These are phyloP conservation scores for Myotis yumanensis DNA, from an alignment of 2,113 vertebrate genomes.

Conservation along the genomic window DNA sequence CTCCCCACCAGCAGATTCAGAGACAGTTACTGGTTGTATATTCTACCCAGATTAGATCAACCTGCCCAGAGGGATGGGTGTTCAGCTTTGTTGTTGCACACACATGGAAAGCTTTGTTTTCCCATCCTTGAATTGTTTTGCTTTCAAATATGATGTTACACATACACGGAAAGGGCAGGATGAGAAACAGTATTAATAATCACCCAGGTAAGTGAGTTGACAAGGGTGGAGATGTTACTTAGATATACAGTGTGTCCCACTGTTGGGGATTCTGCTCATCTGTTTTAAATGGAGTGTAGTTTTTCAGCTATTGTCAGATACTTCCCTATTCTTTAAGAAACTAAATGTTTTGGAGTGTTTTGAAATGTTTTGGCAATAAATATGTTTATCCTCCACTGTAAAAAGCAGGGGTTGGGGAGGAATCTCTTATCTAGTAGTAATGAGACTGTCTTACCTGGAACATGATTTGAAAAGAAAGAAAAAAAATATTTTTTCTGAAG, in stretches of 20 bases:
- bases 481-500: constrained; percentile 21
- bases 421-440: constrained; percentile 56
- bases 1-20: background rate
- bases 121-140: background rate
- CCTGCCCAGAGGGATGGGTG: background rate
- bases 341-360: constrained; percentile 79
- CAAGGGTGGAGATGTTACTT: too few relatives aligned
- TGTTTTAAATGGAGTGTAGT: constrained; percentile 80
- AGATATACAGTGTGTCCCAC: constrained; percentile 16
- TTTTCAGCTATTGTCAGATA: constrained; percentile 78
- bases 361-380: constrained; percentile 70
- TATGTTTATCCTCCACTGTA: background rate
- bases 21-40: background rate
- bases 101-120: background rate
- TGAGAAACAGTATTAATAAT: background rate
- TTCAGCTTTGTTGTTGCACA: background rate
- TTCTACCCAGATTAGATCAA: background rate
- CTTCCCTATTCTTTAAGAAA: constrained; percentile 77
- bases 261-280: constrained; percentile 76
- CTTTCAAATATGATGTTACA: background rate
- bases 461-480: constrained; percentile 16
- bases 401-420: background rate
- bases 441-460: constrained; percentile 40
- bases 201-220: background rate
- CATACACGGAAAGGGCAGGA: background rate